Evolutionary conservation across 2,888 invertebrate genomes (phyloP).

Genomic region (Hololepta plana): DNA sequence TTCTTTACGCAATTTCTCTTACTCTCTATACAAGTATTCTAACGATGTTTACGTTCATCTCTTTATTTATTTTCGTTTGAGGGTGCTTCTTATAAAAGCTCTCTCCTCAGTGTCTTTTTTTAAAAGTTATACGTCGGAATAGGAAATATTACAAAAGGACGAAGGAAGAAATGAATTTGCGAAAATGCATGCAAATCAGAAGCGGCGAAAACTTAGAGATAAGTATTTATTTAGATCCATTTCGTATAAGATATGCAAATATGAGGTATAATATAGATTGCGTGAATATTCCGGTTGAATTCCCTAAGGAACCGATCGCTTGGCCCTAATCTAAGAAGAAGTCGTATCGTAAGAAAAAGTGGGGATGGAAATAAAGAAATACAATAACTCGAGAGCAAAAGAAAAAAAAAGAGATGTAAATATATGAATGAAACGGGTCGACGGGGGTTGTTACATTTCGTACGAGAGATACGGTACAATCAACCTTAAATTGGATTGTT

Average conservation of each 20-base stretch:
- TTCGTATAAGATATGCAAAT: slow-evolving; percentile 23
- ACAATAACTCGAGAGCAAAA: slow-evolving; percentile 22
- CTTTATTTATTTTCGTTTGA: no score
- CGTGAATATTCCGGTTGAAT: slow-evolving; percentile 18
- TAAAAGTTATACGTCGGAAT: no score
- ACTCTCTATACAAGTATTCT: no score
- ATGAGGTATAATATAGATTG: slow-evolving; percentile 23
- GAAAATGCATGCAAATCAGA: slow-evolving; percentile 15
- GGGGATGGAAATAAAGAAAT: no score
- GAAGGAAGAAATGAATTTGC: slow-evolving; percentile 5
- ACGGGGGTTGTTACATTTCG: slow-evolving; percentile 8
- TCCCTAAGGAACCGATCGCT: slow-evolving; percentile 16
- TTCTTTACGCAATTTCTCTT: no score
- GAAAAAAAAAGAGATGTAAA: no score
- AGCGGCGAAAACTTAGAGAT: slow-evolving; percentile 16
- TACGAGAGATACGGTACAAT: slow-evolving; percentile 14
- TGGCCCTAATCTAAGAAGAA: slow-evolving; percentile 20
- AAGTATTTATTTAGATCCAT: slow-evolving; percentile 23
- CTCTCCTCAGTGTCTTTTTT: no score
- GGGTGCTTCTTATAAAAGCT: no score
- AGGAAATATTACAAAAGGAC: slow-evolving; percentile 5
- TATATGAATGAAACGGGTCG: no score
- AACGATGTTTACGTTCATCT: no score
- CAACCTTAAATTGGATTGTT: slow-evolving; percentile 19
- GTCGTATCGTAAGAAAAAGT: no score